Base-by-base conservation (phyloP, 1,140 invertebrate species). In the Drosophila triauraria region DNA sequence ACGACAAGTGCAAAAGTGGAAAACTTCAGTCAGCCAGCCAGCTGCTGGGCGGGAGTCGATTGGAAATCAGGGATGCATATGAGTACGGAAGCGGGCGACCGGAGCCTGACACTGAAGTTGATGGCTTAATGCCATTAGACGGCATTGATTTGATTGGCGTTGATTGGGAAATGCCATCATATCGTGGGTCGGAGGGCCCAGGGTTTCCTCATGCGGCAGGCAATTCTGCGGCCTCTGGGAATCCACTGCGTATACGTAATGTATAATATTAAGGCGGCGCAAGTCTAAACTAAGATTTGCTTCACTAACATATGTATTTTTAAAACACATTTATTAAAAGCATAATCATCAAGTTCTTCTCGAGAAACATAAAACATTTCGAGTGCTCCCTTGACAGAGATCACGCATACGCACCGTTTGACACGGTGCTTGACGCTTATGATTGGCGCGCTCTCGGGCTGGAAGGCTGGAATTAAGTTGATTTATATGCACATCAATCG, bases 121-220 rank as follows among this genome's bases (percentile, higher is more conserved):
- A 90, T 82, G 86, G 85, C 81, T 85, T 90, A 90, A 90, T 90
- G 85, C 85, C 85, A 90, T 90, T 90, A 90, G 85, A 74, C 85
- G 75, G 85, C 75, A 90, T 90, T 90, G 85, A 90, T 90, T 90
- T 90, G 85, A 90, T 90, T 90, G 85, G 85, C 85, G 85, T 85
- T 90, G 85, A 90, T 90, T 85, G 85, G 81, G 82, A 90, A 90
- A 84, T 90, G 70, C 82, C 78, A 82, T 70, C 70, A 71, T 30
- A 54, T 38, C 44, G 35, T 23, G 15, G 53, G 51, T 40, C 30
- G 32, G 32, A 35, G 2, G 30, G 17, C 17, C 30, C 17, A 35
- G 12, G 10, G 51, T 54, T 58, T 47, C n/a, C n/a, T n/a, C 20
- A n/a, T 32, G 27, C 20, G 57, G 9, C 46, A 54, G 42, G 40